Evolutionary conservation across 53 echinoderm and acorn worm genomes (phyloP).

Genomic region (Luidia sarsii): DNA sequence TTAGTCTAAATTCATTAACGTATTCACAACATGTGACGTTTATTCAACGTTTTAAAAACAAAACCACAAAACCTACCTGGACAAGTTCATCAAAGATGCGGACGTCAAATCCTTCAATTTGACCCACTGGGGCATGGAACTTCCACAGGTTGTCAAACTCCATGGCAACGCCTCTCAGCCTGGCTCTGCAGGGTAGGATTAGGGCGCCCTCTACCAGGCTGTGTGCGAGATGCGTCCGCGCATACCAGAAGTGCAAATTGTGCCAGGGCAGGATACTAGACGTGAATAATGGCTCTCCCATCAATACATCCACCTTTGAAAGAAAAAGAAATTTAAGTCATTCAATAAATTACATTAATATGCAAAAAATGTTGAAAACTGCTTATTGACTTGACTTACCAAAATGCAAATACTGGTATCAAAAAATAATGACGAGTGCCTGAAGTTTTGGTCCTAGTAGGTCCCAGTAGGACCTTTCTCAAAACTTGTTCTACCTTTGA

Average conservation of each 20-base stretch:
- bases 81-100: constrained; percentile 81
- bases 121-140: constrained; percentile 83
- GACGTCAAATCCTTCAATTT: constrained; percentile 88
- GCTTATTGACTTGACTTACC: too few species aligned
- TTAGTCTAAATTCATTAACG: too few species aligned
- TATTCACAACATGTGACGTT: too few species aligned
- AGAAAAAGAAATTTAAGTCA: background rate
- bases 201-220: constrained; percentile 54
- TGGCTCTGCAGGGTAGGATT: constrained; percentile 75
- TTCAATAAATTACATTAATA: constrained; percentile 3
- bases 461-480: too few species aligned
- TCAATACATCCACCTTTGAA: constrained; percentile 77
- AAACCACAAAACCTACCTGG: too few species aligned
- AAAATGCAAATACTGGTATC: too few species aligned
- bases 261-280: constrained; percentile 88
- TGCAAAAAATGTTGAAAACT: background rate
- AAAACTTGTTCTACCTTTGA: too few species aligned
- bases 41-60: too few species aligned
- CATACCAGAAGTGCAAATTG: constrained; percentile 91
- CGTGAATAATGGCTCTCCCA: constrained; percentile 85
- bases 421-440: too few species aligned
- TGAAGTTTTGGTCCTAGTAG: too few species aligned
- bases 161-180: constrained; percentile 76
- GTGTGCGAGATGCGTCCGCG: constrained; percentile 47
- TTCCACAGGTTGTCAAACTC: constrained; percentile 98